phyloP scores from a whole-genome alignment of 2,888 invertebrate genomes.

The Plebejus argus region DNA sequence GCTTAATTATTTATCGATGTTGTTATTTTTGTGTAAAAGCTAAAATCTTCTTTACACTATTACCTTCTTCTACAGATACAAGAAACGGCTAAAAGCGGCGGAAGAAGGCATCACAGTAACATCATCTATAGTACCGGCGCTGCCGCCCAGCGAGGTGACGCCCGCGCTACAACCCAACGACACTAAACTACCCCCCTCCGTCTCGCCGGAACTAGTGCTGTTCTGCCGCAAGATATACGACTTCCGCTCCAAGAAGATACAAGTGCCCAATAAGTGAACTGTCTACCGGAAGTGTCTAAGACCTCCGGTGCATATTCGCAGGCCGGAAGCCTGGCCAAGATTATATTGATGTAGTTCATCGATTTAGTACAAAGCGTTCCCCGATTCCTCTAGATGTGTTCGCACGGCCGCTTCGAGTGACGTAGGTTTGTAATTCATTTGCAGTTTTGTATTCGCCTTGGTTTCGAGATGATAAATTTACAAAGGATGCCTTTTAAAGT shows the following conservation, averaged over 20 bases:
- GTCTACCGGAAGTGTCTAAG: background rate
- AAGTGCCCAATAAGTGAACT: constrained; percentile 71
- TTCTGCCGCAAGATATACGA: constrained; percentile 97
- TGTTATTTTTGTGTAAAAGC: no score
- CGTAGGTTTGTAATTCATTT: constrained; percentile 68
- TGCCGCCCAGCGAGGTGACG: constrained; percentile 81
- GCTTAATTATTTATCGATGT: no score
- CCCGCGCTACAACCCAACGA: constrained; percentile 71
- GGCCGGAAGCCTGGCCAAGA: background rate
- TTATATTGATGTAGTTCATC: constrained; percentile 43
- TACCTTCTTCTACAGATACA: constrained; percentile 86
- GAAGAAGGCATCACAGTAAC: constrained; percentile 87
- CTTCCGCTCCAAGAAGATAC: constrained; percentile 91
- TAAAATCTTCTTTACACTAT: no score
- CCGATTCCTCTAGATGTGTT: constrained; percentile 62
- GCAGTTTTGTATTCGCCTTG: constrained; percentile 57
- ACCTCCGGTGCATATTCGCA: constrained; percentile 34
- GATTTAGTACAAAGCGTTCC: constrained; percentile 71
- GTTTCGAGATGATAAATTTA: constrained; percentile 63
- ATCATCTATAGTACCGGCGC: constrained; percentile 87
- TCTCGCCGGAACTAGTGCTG: constrained; percentile 91
- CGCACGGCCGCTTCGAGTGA: constrained; percentile 69
- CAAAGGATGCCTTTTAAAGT: constrained; percentile 75
- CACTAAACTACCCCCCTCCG: constrained; percentile 83
- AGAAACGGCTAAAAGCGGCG: constrained; percentile 88